These are phyloP conservation scores for Lamellibrachia columna DNA, from an alignment of 2,888 invertebrate species.

Conservation along the genomic window DNA sequence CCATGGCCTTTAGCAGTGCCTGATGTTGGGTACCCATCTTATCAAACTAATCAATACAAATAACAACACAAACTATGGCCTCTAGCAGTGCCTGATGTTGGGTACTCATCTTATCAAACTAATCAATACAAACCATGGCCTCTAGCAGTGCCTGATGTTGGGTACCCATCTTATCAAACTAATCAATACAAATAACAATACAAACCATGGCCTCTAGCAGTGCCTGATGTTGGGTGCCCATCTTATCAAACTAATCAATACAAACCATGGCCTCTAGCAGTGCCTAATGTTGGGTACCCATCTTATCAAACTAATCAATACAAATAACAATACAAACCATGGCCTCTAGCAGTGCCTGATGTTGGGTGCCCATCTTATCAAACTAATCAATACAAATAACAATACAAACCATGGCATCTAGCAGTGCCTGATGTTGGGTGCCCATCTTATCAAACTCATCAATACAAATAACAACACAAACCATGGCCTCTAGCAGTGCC, in stretches of 20 bases:
- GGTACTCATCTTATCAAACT: slow-evolving; percentile 68
- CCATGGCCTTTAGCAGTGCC: slow-evolving; percentile 89
- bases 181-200: slow-evolving; percentile 79
- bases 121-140: neutral
- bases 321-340: neutral
- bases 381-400: slow-evolving; percentile 87
- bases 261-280: slow-evolving; percentile 90
- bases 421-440: slow-evolving; percentile 80
- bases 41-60: slow-evolving; percentile 93
- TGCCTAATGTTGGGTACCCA: slow-evolving; percentile 81
- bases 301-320: neutral
- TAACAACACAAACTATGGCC: slow-evolving; percentile 74
- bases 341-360: slow-evolving; percentile 66
- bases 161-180: slow-evolving; percentile 88
- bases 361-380: slow-evolving; percentile 86
- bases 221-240: slow-evolving; percentile 81
- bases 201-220: slow-evolving; percentile 85
- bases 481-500: slow-evolving; percentile 89
- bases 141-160: slow-evolving; percentile 72
- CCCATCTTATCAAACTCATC: slow-evolving; percentile 96
- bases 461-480: slow-evolving; percentile 72
- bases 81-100: slow-evolving; percentile 87
- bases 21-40: slow-evolving; percentile 85
- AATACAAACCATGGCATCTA: slow-evolving; percentile 81
- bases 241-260: slow-evolving; percentile 96